phyloP scores from a whole-genome alignment of 2,113 vertebrate genomes.

The Anarhynchus alexandrinus region DNA sequence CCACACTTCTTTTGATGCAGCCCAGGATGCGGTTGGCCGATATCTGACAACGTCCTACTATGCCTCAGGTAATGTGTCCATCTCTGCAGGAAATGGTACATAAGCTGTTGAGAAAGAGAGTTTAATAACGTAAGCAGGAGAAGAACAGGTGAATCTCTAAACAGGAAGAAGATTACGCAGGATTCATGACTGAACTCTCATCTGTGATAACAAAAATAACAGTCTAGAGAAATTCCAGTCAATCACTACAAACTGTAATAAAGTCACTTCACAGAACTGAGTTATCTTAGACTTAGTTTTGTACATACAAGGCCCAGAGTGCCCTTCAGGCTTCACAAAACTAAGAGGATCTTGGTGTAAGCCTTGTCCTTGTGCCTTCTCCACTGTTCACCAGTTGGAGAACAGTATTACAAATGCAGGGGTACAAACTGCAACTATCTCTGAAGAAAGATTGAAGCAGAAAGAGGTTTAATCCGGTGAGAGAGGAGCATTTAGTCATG shows the following conservation, averaged over 20 bases:
- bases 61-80: neutral
- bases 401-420: neutral
- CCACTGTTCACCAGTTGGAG: neutral
- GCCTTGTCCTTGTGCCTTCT: neutral
- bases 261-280: neutral
- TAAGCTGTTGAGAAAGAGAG: neutral
- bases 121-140: neutral
- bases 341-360: neutral
- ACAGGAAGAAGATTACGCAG: neutral
- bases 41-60: neutral
- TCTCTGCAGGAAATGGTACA: neutral
- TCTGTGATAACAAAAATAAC: neutral
- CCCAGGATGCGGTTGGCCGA: too few relatives aligned
- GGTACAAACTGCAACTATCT: neutral
- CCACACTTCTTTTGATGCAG: too few relatives aligned
- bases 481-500: neutral
- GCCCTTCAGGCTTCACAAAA: neutral
- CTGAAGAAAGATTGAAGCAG: neutral
- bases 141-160: neutral
- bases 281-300: neutral
- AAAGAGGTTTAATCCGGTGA: neutral
- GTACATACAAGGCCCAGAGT: neutral
- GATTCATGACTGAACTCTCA: neutral
- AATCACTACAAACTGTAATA: neutral
- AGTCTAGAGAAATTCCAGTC: neutral